phyloP scores from a whole-genome alignment of 2,888 invertebrate genomes.

The Polyommatus icarus region DNA sequence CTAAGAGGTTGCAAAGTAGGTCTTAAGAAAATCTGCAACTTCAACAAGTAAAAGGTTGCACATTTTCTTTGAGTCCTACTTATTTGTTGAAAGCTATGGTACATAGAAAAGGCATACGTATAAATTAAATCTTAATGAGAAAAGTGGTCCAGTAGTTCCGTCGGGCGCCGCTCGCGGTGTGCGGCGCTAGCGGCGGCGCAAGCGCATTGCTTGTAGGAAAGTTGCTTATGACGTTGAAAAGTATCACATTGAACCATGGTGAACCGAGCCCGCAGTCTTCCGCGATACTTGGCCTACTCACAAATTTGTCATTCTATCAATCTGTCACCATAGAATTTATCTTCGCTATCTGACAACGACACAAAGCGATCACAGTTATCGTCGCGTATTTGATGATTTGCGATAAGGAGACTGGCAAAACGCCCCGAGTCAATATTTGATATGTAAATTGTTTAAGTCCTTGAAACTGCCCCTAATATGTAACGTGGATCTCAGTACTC shows the following conservation, averaged over 20 bases:
- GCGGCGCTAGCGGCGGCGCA: constrained; percentile 51
- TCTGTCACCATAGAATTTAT: constrained; percentile 71
- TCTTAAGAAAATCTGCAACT: constrained; percentile 12
- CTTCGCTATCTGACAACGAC: constrained; percentile 62
- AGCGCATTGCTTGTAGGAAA: constrained; percentile 79
- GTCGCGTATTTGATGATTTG: constrained; percentile 39
- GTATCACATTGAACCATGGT: constrained; percentile 80
- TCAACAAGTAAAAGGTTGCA: background rate
- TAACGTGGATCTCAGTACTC: background rate
- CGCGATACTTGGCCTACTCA: constrained; percentile 75
- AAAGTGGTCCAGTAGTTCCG: constrained; percentile 68
- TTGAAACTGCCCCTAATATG: background rate
- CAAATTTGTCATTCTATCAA: constrained; percentile 78
- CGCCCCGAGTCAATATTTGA: constrained; percentile 22
- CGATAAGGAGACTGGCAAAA: background rate
- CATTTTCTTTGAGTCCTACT: constrained; percentile 42
- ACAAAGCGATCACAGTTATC: constrained; percentile 48
- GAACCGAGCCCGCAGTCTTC: constrained; percentile 75
- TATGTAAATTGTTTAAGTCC: background rate
- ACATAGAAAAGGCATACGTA: constrained; percentile 61
- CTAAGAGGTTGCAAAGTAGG: background rate
- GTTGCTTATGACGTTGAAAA: constrained; percentile 79
- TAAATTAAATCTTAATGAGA: constrained; percentile 58
- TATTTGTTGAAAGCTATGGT: constrained; percentile 49
- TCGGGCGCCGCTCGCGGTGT: constrained; percentile 55